Base-by-base conservation (phyloP, 2,888 invertebrate genomes). In the Pseudeuparius sepicola region DNA sequence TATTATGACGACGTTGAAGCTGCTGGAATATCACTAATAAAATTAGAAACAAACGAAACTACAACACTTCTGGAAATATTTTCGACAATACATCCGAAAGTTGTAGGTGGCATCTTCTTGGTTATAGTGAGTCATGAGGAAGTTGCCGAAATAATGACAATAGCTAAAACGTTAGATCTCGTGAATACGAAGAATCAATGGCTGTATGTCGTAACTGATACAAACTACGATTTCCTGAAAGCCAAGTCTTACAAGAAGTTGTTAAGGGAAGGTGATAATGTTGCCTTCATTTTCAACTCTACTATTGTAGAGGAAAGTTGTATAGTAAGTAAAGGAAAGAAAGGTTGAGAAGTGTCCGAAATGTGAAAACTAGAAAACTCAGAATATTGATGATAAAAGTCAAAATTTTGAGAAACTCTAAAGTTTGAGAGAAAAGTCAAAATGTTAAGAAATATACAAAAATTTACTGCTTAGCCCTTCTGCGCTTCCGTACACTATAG, bases 151-250 rank as follows among this genome's bases (percentile, higher is more conserved):
- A n/a, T n/a, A n/a, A n/a, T n/a, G n/a, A n/a, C n/a, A n/a, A n/a
- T n/a, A n/a, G 82, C 82, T 0, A 74, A 78, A 26, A 64, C 69
- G 1, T 58, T 78, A 31, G 63, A 66, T 20, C 70, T 88, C 68
- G 74, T 80, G 1, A 71, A 78, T 49, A 77, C 82, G 0, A 68
- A 65, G 47, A 82, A 76, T 42, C 85, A 87, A 53, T 88, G 88
- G 87, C 56, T 88, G n/a, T 87, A 82, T 54, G 66, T 86, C 20
- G 65, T 86, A 31, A 68, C 79, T 0, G 78, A 82, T 37, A 73
- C 71, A 0, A 60, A 67, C 36, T 52, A 49, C 0, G 59, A 59
- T 3, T 60, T 63, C 3, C 63, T 65, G 1, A 73, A 78, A 49
- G 53, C 77, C 4, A 59, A 70, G 0, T 62, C 63, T 11, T 66